phyloP scores from a whole-genome alignment of 1,140 invertebrate genomes.

The Lasioglossum baleicum region DNA sequence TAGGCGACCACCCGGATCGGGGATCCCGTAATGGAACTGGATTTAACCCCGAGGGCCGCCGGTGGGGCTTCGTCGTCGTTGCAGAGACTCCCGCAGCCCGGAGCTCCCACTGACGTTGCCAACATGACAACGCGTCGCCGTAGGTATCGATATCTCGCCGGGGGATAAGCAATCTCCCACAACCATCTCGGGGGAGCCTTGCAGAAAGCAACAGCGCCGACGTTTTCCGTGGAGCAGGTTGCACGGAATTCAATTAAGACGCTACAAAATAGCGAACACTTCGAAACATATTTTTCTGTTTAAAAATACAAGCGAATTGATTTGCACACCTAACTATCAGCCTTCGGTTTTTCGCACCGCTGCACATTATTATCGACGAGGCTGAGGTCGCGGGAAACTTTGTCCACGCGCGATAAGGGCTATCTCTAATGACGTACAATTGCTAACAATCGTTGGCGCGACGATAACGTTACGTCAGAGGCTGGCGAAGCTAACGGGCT shows the following conservation, averaged over 20 bases:
- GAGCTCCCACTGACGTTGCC: too few relatives aligned
- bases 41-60: slow-evolving; percentile 65
- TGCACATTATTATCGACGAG: not conserved
- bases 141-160: slow-evolving; percentile 10
- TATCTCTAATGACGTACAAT: slow-evolving; percentile 14
- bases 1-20: slow-evolving; percentile 66
- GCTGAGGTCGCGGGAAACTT: too few relatives aligned
- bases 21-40: slow-evolving; percentile 68
- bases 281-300: too few relatives aligned
- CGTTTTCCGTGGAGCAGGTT: too few relatives aligned
- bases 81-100: slow-evolving; percentile 42
- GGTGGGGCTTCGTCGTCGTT: slow-evolving; percentile 43
- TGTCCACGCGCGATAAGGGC: slow-evolving; percentile 3
- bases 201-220: too few relatives aligned
- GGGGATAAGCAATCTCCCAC: too few relatives aligned
- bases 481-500: not conserved
- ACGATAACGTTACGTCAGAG: not conserved
- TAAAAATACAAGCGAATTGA: too few relatives aligned
- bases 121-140: slow-evolving; percentile 33
- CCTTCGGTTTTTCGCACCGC: too few relatives aligned
- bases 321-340: too few relatives aligned
- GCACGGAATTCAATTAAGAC: too few relatives aligned
- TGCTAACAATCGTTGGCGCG: not conserved
- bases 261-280: too few relatives aligned
- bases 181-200: too few relatives aligned